Base-by-base conservation (phyloP, 2,888 invertebrate species). In the Xylota segnis region DNA sequence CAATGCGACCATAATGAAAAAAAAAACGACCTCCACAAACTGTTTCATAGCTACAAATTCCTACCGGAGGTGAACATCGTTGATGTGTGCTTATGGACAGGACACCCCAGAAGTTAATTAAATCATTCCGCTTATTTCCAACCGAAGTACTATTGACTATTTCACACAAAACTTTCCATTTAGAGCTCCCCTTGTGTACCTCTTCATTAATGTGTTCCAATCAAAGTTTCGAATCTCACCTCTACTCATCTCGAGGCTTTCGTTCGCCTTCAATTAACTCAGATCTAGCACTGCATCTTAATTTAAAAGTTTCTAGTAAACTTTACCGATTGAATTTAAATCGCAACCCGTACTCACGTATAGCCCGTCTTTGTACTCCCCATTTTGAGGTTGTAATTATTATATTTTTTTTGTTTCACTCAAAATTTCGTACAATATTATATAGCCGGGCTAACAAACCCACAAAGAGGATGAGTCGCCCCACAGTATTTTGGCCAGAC, bases 261-360 rank as follows among this genome's bases (percentile, higher is more conserved):
- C 14, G 23, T 71, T 58, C 34, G 14, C 34, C 58, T 65, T 59
- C 65, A 77, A 83, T 83, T 83, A 77, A 77, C 65, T 71, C 59
- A 40, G 50, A 63, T 52, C 71, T 66, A 77, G 61, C 71, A 12
- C 77, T 59, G 83, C 83, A 71, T 83, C 71, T 71, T 83, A 65
- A 83, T 65, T 58, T 52, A 66, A 77, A 77, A 77, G 58, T 83
- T 83, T 65, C 32, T 0, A 7, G 16, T 5, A 18, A 83, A 77
- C 45, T 83, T 83, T 77, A 37, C n/a, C 58, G 43, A 83, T 83
- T 83, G 77, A 77, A 83, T 77, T 83, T 65, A 83, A 82, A 77
- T 72, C 71, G 71, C 37, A 52, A 43, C 45, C 58, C 77, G 29
- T 14, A 34, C n/a, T 37, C 2, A 3, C 3, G 23, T 23, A 2